phyloP scores from a whole-genome alignment of 2,888 invertebrate species.

The Pristionchus entomophagus region DNA sequence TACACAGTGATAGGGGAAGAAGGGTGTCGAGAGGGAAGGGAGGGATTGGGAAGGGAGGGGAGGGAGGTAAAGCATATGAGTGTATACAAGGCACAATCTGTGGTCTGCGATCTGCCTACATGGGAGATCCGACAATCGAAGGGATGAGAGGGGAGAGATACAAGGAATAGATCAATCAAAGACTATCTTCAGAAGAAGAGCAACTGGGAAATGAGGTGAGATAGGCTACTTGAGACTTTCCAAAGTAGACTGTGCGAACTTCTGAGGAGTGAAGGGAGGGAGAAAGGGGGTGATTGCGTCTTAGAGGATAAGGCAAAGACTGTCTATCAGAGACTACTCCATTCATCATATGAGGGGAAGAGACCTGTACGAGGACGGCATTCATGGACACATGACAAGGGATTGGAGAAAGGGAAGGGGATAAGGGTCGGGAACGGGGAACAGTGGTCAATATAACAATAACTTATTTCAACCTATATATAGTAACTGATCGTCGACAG shows the following conservation, averaged over 20 bases:
- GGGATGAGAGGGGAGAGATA: not conserved
- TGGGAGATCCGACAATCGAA: slow-evolving; percentile 15
- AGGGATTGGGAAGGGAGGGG: not conserved
- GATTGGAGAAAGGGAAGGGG: slow-evolving; percentile 13
- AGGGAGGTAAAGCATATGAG: slow-evolving; percentile 16
- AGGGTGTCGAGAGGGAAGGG: not conserved
- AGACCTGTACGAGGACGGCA: not conserved
- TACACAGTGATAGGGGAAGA: slow-evolving; percentile 1
- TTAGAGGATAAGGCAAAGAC: not conserved
- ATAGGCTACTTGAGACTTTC: slow-evolving; percentile 7
- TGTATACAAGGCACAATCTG: slow-evolving; percentile 7
- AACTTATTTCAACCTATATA: slow-evolving; percentile 22
- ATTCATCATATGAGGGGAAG: not conserved
- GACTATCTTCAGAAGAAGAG: not conserved
- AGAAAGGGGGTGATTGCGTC: not conserved
- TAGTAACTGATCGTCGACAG: not conserved
- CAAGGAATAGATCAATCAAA: not conserved
- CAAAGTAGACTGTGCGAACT: not conserved
- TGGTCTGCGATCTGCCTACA: not conserved
- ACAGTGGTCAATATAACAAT: slow-evolving; percentile 10
- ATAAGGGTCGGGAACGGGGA: not conserved
- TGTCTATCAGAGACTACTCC: not conserved
- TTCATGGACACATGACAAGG: not conserved
- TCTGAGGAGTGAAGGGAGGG: not conserved
- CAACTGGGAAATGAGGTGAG: not conserved